These are phyloP conservation scores for Elanoides forficatus DNA, from an alignment of 2,113 vertebrate genomes.

Conservation along the genomic window DNA sequence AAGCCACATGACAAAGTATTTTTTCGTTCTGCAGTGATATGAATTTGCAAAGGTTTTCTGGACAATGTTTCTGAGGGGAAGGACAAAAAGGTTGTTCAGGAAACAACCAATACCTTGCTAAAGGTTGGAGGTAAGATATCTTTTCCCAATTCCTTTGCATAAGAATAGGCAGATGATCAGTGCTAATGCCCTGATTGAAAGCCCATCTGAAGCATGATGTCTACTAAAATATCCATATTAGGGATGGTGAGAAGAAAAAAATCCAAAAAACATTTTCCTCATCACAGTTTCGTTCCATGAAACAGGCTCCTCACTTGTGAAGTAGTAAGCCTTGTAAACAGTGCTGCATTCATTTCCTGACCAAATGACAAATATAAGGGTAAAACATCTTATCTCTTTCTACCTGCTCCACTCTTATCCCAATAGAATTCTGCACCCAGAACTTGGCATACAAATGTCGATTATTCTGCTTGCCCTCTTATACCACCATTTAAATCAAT, in stretches of 20 bases:
- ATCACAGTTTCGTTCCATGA: background rate
- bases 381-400: background rate
- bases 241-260: background rate
- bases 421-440: background rate
- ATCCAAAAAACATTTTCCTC: background rate
- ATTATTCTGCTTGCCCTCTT: slow-evolving; percentile 14
- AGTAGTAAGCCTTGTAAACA: background rate
- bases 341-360: background rate
- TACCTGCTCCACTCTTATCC: background rate
- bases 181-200: background rate
- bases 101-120: background rate
- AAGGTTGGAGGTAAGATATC: background rate
- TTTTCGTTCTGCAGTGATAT: background rate
- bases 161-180: background rate
- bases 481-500: background rate
- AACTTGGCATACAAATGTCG: background rate
- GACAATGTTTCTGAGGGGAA: background rate
- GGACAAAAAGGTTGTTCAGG: background rate
- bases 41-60: background rate
- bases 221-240: background rate
- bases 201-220: background rate
- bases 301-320: background rate
- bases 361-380: background rate
- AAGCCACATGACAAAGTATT: background rate
- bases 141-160: background rate